Percentiles rank a stretch among this genome's conserved stretches.
Evolutionary conservation across 2,888 invertebrate genomes (phyloP).

Genomic region (Sclerodermus sp.): DNA sequence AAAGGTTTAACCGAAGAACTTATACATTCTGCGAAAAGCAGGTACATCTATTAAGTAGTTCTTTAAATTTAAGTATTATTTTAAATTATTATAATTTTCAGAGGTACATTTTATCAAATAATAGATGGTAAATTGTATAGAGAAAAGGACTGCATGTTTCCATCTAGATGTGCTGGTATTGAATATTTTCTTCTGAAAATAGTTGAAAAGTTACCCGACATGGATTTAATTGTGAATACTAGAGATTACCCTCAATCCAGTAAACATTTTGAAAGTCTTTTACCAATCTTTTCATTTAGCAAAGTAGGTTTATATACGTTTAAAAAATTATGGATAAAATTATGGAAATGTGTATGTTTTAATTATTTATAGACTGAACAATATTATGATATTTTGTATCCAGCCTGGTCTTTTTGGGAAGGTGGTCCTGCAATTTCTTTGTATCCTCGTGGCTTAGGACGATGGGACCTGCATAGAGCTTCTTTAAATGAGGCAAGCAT

Average conservation of each 20-base stretch:
- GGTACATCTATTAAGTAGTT: constrained; percentile 28
- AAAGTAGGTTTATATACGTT: constrained; percentile 64
- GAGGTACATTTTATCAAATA: constrained; percentile 82
- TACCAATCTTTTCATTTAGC: constrained; percentile 94
- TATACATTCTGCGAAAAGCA: constrained; percentile 62
- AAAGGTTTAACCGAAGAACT: constrained; percentile 70
- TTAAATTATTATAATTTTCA: constrained; percentile 39
- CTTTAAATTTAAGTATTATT: constrained; percentile 3
- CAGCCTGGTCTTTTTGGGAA: constrained; percentile 98
- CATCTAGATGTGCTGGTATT: constrained; percentile 85
- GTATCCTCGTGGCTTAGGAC: constrained; percentile 90
- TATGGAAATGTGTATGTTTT: too few relatives aligned
- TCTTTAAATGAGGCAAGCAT: constrained; percentile 69
- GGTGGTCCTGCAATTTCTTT: constrained; percentile 95
- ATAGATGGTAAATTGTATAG: constrained; percentile 79
- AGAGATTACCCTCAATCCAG: constrained; percentile 91
- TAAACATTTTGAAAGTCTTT: constrained; percentile 62
- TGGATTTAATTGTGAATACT: constrained; percentile 86
- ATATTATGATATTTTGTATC: constrained; percentile 90
- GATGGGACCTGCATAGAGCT: constrained; percentile 86
- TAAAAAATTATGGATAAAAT: neutral
- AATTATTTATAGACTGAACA: constrained; percentile 63
- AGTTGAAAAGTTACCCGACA: constrained; percentile 72
- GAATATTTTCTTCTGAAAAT: constrained; percentile 82
- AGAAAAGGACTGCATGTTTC: constrained; percentile 86